A percentile compares a stretch with the other conserved stretches of the same genome.
Conservation (phyloP, 2,888 invertebrate genomes). For the Apamea crenata region DNA sequence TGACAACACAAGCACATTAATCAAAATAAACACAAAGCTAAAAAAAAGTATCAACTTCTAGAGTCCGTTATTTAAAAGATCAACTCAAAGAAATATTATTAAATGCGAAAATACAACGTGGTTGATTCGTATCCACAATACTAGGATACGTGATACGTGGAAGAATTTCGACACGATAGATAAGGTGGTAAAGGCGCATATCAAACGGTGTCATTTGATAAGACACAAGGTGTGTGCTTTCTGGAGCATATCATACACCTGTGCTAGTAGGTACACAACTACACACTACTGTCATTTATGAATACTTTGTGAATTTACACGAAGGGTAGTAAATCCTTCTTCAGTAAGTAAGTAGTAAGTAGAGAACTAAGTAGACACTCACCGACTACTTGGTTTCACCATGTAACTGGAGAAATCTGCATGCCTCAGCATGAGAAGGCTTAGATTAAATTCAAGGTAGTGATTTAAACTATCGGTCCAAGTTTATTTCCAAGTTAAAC, state of each 20-base stretch:
- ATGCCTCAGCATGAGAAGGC: no score
- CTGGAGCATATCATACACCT: conserved; percentile 78
- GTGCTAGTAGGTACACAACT: conserved; percentile 51
- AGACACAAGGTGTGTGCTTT: conserved; percentile 85
- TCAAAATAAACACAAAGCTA: not conserved
- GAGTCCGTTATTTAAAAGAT: not conserved
- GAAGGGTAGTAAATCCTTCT: not conserved
- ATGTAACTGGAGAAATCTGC: no score
- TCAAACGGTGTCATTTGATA: conserved; percentile 90
- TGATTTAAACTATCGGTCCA: not conserved
- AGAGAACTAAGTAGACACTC: not conserved
- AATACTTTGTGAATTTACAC: conserved; percentile 18
- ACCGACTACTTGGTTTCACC: not conserved
- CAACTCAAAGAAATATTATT: conserved; percentile 11
- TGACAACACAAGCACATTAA: not conserved
- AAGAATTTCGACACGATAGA: conserved; percentile 90
- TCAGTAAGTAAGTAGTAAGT: not conserved
- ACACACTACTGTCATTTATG: conserved; percentile 10
- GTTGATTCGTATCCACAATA: conserved; percentile 46
- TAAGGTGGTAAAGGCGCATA: conserved; percentile 85
- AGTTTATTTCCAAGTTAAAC: not conserved
- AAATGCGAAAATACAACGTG: conserved; percentile 44
- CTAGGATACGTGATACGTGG: conserved; percentile 84
- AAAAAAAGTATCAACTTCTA: not conserved
- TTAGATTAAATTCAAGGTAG: no score